A percentile compares a stretch with the other conserved stretches of the same genome.
These are phyloP conservation scores for Gymnoscopelus microlampas DNA, from an alignment of 2,797 vertebrate genomes.

Conservation along the genomic window DNA sequence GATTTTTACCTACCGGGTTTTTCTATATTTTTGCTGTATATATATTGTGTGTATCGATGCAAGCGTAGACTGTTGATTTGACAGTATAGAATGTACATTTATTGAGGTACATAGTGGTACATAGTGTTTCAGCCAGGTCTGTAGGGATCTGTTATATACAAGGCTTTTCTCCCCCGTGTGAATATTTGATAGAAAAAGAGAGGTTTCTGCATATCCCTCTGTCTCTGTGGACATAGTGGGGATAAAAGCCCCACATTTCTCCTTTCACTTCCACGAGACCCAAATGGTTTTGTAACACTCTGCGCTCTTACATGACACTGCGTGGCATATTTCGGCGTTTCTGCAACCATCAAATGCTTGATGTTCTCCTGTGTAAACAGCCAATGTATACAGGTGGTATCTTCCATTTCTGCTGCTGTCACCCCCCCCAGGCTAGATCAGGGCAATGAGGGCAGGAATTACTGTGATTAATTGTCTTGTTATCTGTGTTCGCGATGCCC, in stretches of 20 bases:
- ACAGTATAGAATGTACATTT: conserved; percentile 52
- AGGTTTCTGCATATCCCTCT: conserved; percentile 48
- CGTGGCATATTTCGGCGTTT: conserved; percentile 23
- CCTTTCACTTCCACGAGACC: conserved; percentile 49
- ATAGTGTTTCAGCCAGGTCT: conserved; percentile 47
- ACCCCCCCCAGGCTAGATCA: not conserved
- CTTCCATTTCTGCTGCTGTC: too few species aligned
- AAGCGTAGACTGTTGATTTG: conserved; percentile 43
- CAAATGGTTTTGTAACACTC: conserved; percentile 54
- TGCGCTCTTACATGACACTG: conserved; percentile 37
- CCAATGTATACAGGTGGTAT: too few species aligned
- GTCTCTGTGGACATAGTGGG: conserved; percentile 55
- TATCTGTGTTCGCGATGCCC: conserved; percentile 42
- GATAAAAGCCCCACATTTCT: conserved; percentile 67
- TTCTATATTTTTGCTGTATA: too few species aligned
- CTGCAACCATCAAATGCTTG: conserved; percentile 41
- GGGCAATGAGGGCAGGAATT: conserved; percentile 52
- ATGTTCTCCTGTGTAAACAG: conserved; percentile 22
- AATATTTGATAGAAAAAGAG: conserved; percentile 74
- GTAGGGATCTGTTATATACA: conserved; percentile 47
- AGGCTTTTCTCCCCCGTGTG: conserved; percentile 59
- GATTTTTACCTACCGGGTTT: too few species aligned
- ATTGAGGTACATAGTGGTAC: conserved; percentile 34
- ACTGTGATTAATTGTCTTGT: conserved; percentile 65
- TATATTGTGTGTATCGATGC: conserved; percentile 11